Conservation (phyloP, 1,140 invertebrate species). For the Proales similis region DNA sequence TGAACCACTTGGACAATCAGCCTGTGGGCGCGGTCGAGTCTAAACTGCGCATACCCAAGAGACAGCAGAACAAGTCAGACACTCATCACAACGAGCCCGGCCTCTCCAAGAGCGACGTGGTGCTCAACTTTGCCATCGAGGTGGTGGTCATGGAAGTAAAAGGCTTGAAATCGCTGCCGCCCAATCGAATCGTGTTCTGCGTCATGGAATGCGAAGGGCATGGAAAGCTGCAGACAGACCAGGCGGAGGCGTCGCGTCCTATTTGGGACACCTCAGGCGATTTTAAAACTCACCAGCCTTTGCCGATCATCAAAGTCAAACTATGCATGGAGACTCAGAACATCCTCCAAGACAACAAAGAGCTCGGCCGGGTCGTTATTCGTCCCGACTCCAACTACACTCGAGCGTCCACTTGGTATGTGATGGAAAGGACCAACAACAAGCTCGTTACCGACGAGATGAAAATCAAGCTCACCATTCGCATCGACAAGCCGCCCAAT, state of each 20-base stretch:
- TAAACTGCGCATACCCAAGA: slow-evolving; percentile 61
- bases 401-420: slow-evolving; percentile 91
- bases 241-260: slow-evolving; percentile 95
- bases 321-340: slow-evolving; percentile 95
- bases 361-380: slow-evolving; percentile 78
- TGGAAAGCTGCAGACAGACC: slow-evolving; percentile 96
- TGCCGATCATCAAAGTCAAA: slow-evolving; percentile 89
- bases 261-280: slow-evolving; percentile 73
- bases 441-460: slow-evolving; percentile 76
- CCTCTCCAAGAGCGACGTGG: slow-evolving; percentile 90
- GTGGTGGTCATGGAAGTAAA: slow-evolving; percentile 97
- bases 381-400: slow-evolving; percentile 81
- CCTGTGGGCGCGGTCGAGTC: slow-evolving; percentile 87
- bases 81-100: slow-evolving; percentile 39
- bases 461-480: slow-evolving; percentile 89
- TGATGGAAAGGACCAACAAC: slow-evolving; percentile 83
- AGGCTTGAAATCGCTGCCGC: slow-evolving; percentile 86
- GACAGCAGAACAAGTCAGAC: slow-evolving; percentile 11
- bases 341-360: slow-evolving; percentile 96
- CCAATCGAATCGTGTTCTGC: slow-evolving; percentile 96
- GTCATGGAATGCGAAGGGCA: slow-evolving; percentile 97
- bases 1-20: slow-evolving; percentile 95
- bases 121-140: slow-evolving; percentile 89
- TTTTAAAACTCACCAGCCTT: slow-evolving; percentile 90
- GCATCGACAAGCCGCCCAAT: slow-evolving; percentile 97